phyloP scores from a whole-genome alignment of 2,888 invertebrate genomes.

The Ramazzottius varieornatus region DNA sequence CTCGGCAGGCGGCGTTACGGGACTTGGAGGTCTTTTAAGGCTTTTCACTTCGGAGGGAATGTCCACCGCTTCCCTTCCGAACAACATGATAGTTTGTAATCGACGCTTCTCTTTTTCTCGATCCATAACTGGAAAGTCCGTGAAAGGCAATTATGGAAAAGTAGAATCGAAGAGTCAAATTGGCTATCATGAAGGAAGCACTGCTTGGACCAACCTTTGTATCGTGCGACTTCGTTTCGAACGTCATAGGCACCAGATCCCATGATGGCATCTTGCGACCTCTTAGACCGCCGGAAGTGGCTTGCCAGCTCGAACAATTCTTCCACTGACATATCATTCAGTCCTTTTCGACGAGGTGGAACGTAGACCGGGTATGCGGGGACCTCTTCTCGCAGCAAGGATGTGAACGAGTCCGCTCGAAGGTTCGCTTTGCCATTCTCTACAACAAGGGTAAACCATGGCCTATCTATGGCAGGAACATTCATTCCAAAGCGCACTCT shows the following conservation, averaged over 20 bases:
- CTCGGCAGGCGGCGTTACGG: neutral
- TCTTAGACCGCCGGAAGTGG: neutral
- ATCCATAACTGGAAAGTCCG: neutral
- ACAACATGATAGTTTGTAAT: neutral
- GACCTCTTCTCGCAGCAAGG: neutral
- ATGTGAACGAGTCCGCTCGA: neutral
- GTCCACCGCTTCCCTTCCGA: neutral
- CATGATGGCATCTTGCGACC: neutral
- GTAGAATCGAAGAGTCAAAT: too few species aligned
- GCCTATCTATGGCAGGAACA: too few species aligned
- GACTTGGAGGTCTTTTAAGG: neutral
- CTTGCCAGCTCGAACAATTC: neutral
- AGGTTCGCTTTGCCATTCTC: neutral
- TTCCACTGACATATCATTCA: conserved; percentile 2
- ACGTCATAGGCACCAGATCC: neutral
- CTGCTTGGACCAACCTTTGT: too few species aligned
- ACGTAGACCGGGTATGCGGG: neutral
- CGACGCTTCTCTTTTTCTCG: neutral
- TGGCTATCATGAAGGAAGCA: too few species aligned
- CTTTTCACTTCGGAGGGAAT: neutral
- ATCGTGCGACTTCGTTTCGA: neutral
- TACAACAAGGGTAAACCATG: too few species aligned
- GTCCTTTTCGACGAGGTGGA: neutral
- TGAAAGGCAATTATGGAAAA: too few species aligned
- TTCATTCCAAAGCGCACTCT: too few species aligned